Base-by-base conservation (phyloP, 2,113 vertebrate species). In the Furnarius figulus region DNA sequence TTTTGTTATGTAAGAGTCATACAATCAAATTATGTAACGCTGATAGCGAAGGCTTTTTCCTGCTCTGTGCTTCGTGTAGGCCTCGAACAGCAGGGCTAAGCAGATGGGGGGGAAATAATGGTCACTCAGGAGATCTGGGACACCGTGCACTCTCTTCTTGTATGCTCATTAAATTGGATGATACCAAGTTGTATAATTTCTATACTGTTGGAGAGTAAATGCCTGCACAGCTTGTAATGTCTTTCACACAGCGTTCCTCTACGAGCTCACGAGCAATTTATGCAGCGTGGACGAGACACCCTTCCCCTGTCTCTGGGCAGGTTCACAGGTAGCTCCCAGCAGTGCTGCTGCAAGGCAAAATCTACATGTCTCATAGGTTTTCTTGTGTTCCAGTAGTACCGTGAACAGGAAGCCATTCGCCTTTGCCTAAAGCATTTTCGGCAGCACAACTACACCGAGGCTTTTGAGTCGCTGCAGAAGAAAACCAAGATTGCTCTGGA, bases 321-420 rank as follows among this genome's bases (percentile, higher is more conserved):
- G 49, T 81, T 82, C 56, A 12, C n/a, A 33, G 62, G 62, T 78
- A 37, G 28, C 1, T 76, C 14, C 50, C 49, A 86, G 30, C 46
- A 37, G 61, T 61, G 78, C 56, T 91, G 86, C 73, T 87, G 87
- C 85, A 94, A 88, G 95, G 63, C 33, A 73, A 97, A 62, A 94
- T 96, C 84, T 97, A 52, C 95, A 95, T 65, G 96, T 94, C 97
- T 96, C 87, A 94, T 90, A 91, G 94, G 95, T 95, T 96, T 83
- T 98, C 96, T 97, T 97, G 94, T 98, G 97, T 98, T 98, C 97
- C 96, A 96, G 98, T 98, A 99, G 99, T 99, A 99, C 98, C 98
- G 99, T 98, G 99, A 99, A 98, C 99, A 99, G 98, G 99, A 99
- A 98, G 99, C 99, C 97, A 99, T 99, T 98, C 99, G 99, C 77